phyloP scores from a whole-genome alignment of 23 tunicate genomes.

The Phallusia fumigata region DNA sequence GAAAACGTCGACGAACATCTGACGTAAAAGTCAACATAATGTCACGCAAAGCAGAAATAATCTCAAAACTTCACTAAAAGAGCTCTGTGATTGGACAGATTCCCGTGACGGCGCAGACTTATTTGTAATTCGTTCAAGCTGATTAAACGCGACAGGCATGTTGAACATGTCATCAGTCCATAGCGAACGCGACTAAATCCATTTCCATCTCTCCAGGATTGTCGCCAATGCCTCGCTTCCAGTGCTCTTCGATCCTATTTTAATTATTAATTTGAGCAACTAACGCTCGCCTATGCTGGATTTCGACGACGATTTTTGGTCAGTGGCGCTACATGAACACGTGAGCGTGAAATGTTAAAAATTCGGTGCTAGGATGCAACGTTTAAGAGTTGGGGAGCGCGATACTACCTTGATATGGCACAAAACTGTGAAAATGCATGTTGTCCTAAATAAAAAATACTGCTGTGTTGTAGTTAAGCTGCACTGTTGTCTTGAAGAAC shows the following conservation, averaged over 20 bases:
- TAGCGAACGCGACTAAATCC: not conserved
- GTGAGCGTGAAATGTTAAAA: too few species aligned
- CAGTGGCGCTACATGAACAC: too few species aligned
- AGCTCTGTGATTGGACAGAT: too few species aligned
- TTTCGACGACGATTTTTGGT: too few species aligned
- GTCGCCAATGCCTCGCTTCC: not conserved
- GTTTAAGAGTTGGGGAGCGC: too few species aligned
- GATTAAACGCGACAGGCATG: not conserved
- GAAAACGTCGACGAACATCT: not conserved
- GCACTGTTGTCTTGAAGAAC: too few species aligned
- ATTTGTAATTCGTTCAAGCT: not conserved
- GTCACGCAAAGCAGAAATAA: not conserved
- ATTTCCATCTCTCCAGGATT: not conserved
- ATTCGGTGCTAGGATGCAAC: too few species aligned
- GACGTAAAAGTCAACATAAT: not conserved
- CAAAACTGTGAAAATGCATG: too few species aligned
- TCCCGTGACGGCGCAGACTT: not conserved
- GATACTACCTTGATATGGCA: too few species aligned
- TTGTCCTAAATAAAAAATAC: too few species aligned
- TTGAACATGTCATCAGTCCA: not conserved
- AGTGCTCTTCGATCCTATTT: not conserved
- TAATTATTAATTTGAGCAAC: not conserved
- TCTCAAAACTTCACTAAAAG: not conserved
- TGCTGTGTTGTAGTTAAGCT: too few species aligned
- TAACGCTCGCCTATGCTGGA: too few species aligned